A percentile compares a stretch with the other conserved stretches of the same genome.
phyloP scores from a whole-genome alignment of 2,888 invertebrate genomes.

The Metopia argyrocephala region DNA sequence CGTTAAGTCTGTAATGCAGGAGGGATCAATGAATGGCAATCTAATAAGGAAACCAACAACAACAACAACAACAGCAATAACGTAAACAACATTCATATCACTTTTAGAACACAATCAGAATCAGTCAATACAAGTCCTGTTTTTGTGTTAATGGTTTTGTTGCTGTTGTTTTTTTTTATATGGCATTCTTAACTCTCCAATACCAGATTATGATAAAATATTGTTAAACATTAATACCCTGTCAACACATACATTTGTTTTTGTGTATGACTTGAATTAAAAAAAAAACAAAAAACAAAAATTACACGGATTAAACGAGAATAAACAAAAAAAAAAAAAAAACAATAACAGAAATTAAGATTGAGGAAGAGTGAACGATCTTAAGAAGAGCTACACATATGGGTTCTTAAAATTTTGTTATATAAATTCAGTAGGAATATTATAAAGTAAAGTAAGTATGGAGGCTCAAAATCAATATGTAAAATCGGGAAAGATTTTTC shows the following conservation, averaged over 20 bases:
- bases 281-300: conserved; percentile 28
- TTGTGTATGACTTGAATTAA: conserved; percentile 29
- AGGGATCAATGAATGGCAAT: neutral
- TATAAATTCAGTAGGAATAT: no score
- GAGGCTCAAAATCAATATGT: no score
- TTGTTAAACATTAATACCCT: conserved; percentile 75
- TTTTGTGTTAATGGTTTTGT: neutral
- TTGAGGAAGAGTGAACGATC: no score
- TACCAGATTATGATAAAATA: conserved; percentile 68
- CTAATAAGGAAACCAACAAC: conserved; percentile 45
- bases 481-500: no score
- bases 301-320: neutral
- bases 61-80: conserved; percentile 38
- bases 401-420: no score
- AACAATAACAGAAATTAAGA: neutral
- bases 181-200: conserved; percentile 34
- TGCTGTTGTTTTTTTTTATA: conserved; percentile 12
- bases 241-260: conserved; percentile 76
- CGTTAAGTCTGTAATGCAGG: conserved; percentile 44
- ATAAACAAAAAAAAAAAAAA: neutral
- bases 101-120: conserved; percentile 29
- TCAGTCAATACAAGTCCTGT: conserved; percentile 47
- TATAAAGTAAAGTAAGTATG: no score
- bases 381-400: no score
- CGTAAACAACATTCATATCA: no score